phyloP scores from a whole-genome alignment of 2,888 invertebrate species.

The Diaprepes abbreviatus region DNA sequence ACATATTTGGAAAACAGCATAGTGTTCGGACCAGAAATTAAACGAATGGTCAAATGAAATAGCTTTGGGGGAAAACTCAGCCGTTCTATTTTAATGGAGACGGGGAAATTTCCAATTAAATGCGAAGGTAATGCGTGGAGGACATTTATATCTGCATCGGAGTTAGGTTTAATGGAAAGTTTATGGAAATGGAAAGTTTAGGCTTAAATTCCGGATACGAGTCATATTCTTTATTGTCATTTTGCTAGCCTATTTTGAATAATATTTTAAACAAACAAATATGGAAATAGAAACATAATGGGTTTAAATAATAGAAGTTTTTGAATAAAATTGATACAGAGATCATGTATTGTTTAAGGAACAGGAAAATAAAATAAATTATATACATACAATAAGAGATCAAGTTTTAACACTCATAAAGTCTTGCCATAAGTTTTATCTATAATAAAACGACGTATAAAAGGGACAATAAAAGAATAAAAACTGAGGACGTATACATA shows the following conservation, averaged over 20 bases:
- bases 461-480: too few species aligned
- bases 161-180: conserved; percentile 27
- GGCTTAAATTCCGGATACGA: neutral
- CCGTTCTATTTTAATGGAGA: conserved; percentile 30
- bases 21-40: conserved; percentile 5
- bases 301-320: too few species aligned
- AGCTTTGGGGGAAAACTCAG: conserved; percentile 17
- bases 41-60: conserved; percentile 28
- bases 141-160: conserved; percentile 34
- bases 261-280: too few species aligned
- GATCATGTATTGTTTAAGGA: too few species aligned
- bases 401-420: too few species aligned
- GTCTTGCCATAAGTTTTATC: too few species aligned
- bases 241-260: neutral
- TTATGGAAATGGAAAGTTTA: conserved; percentile 39
- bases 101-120: conserved; percentile 40
- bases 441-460: too few species aligned
- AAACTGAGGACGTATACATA: too few species aligned
- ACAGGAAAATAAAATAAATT: too few species aligned
- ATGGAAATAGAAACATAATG: too few species aligned
- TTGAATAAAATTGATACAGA: too few species aligned
- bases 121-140: conserved; percentile 31
- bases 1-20: neutral
- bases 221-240: neutral
- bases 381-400: too few species aligned